Percentiles rank a stretch among this genome's conserved stretches.
Evolutionary conservation across 1,140 invertebrate genomes (phyloP).

Genomic region (Chelonus insularis): DNA sequence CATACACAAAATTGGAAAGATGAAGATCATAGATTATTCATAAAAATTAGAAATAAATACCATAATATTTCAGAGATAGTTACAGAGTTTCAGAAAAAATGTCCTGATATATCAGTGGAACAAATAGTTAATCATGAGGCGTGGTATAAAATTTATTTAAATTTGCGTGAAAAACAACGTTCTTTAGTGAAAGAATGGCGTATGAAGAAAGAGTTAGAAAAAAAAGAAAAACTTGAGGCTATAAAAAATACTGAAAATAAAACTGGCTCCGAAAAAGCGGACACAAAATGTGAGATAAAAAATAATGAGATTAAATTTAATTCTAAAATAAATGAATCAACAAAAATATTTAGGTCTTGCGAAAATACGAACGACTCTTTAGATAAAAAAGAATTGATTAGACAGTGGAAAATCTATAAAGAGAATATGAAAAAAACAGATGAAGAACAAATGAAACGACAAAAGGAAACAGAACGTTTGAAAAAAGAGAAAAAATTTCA

Average conservation of each 20-base stretch:
- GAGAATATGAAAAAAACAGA: constrained; percentile 40
- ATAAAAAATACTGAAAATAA: constrained; percentile 26
- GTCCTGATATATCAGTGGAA: constrained; percentile 49
- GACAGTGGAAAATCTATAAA: constrained; percentile 45
- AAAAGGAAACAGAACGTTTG: constrained; percentile 28
- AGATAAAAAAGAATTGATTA: constrained; percentile 40
- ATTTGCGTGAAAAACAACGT: constrained; percentile 48
- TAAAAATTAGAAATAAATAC: constrained; percentile 46
- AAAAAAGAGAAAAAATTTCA: constrained; percentile 33
- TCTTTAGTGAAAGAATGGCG: constrained; percentile 45
- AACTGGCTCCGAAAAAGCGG: not conserved
- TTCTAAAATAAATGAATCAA: not conserved
- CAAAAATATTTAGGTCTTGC: not conserved
- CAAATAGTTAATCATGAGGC: constrained; percentile 53
- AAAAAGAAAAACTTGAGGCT: constrained; percentile 22
- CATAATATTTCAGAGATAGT: constrained; percentile 44
- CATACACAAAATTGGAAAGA: constrained; percentile 50
- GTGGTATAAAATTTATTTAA: constrained; percentile 53
- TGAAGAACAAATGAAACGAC: constrained; percentile 36
- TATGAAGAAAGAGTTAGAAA: constrained; percentile 33
- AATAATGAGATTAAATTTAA: not conserved
- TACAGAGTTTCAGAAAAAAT: constrained; percentile 41
- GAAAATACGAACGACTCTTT: not conserved
- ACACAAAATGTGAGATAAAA: not conserved
- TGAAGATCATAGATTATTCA: constrained; percentile 50